phyloP scores from a whole-genome alignment of 2,888 invertebrate genomes.

The Rhamnusium bicolor region DNA sequence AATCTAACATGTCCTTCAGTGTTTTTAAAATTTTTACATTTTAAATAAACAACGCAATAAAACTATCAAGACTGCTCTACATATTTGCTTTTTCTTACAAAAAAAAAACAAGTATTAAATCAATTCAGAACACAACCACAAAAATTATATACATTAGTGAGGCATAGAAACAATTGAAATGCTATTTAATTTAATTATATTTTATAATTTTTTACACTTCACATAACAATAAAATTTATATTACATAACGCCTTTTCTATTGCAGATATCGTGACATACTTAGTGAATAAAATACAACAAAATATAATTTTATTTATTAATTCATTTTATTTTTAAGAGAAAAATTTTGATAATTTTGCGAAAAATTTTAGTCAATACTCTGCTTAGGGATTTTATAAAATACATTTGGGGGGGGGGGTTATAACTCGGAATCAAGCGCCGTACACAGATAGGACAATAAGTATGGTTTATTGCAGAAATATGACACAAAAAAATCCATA shows the following conservation, averaged over 20 bases:
- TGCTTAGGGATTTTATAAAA: too few species aligned
- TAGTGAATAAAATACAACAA: slow-evolving; percentile 1
- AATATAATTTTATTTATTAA: neutral
- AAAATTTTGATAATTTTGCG: too few species aligned
- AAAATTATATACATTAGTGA: slow-evolving; percentile 1
- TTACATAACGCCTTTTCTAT: neutral
- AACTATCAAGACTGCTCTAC: neutral
- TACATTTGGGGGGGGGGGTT: too few species aligned
- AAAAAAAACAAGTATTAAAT: slow-evolving; percentile 12
- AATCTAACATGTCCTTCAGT: too few species aligned
- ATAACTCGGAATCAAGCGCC: too few species aligned
- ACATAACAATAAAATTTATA: slow-evolving; percentile 4
- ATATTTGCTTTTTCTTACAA: slow-evolving; percentile 17
- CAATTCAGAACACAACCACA: slow-evolving; percentile 19
- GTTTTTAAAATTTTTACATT: neutral
- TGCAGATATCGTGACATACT: neutral
- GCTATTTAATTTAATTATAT: slow-evolving; percentile 13
- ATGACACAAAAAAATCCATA: too few species aligned
- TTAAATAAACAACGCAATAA: slow-evolving; percentile 1
- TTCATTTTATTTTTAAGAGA: too few species aligned
- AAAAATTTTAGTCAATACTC: too few species aligned
- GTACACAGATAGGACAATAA: too few species aligned
- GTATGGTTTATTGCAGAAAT: too few species aligned
- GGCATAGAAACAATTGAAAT: slow-evolving; percentile 15
- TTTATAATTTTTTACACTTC: slow-evolving; percentile 10